phyloP scores from a whole-genome alignment of 35 echinoderm and acorn worm species.

The Ptychodera flava region DNA sequence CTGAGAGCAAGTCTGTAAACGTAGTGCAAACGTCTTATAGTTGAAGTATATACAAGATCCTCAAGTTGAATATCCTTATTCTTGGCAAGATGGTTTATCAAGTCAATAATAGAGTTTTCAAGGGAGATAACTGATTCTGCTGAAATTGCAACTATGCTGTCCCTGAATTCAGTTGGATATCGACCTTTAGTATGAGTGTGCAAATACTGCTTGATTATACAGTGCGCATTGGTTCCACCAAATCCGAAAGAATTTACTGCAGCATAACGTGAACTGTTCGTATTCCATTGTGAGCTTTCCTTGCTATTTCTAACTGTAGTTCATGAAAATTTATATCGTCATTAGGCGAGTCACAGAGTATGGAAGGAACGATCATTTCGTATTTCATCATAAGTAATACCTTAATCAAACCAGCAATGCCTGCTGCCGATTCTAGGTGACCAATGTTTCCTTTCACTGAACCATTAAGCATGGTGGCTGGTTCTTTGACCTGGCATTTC shows the following conservation, averaged over 20 bases:
- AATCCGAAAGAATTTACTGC: constrained; percentile 67
- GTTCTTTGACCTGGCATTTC: neutral
- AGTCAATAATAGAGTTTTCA: neutral
- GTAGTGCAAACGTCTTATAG: neutral
- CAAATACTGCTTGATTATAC: neutral
- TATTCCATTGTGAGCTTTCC: constrained; percentile 29
- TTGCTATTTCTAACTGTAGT: constrained; percentile 40
- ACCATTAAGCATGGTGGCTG: constrained; percentile 35
- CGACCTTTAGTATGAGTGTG: neutral
- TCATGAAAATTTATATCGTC: constrained; percentile 30
- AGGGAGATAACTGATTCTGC: constrained; percentile 14
- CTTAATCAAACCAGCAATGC: constrained; percentile 62
- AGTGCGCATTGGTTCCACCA: constrained; percentile 66
- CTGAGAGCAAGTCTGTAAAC: neutral
- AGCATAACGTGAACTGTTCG: constrained; percentile 6
- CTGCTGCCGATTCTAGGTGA: constrained; percentile 63
- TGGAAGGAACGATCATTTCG: constrained; percentile 32
- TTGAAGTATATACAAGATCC: constrained; percentile 4
- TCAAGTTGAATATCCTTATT: neutral
- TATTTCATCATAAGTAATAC: constrained; percentile 26
- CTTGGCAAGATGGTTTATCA: neutral
- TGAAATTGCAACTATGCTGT: neutral
- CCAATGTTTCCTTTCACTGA: constrained; percentile 75
- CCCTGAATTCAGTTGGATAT: neutral
- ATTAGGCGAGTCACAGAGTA: constrained; percentile 47